Evolutionary conservation across 2,113 vertebrate genomes (phyloP), one percentile per base, ranked within the genome.

Genomic region (Xiphorhynchus elegans): DNA sequence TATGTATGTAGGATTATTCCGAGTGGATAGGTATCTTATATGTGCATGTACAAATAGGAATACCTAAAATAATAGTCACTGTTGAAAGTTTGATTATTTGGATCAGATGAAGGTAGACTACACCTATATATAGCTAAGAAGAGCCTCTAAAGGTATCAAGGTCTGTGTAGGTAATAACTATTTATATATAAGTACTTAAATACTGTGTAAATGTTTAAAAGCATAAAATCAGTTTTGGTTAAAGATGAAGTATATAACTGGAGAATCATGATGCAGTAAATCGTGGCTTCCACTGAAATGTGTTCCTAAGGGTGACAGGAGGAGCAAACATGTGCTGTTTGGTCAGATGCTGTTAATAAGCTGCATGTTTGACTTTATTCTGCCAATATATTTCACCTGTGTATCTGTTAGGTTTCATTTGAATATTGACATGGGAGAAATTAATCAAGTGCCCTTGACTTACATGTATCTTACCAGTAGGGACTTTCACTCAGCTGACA

Each of bases 311-410:
- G 39, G 53, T 31, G 84, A 84, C 10, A 81, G 69, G 85, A 76
- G 76, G 53, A 94, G 78, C 69, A 87, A 88, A 66, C 37, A 87
- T 87, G 88, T 96, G 59, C 76, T 91, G 20, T 86, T 92, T 70
- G 77, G 52, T 90, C 64, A 96, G 56, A 68, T 87, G 49, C 58
- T 95, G 56, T 82, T 95, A 82, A 84, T 37, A 49, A 60, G 40
- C 35, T 92, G 49, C 40, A 9, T 72, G n/a, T 78, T 90, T 84
- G 67, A 46, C 59, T 93, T 83, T 20, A 66, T 70, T 84, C 52
- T 82, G 49, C 33, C 55, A 28, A 28, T 55, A 17, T 62, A 55
- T 89, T 92, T 87, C 62, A 84, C 84, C 73, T 92, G 89, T 92
- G 26, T 79, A 28, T 92, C 69, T 90, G 29, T n/a, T 90, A 28